Evolutionary conservation across 2,113 vertebrate genomes (phyloP), one percentile per base, ranked within the genome.

Genomic region (Takifugu bimaculatus): DNA sequence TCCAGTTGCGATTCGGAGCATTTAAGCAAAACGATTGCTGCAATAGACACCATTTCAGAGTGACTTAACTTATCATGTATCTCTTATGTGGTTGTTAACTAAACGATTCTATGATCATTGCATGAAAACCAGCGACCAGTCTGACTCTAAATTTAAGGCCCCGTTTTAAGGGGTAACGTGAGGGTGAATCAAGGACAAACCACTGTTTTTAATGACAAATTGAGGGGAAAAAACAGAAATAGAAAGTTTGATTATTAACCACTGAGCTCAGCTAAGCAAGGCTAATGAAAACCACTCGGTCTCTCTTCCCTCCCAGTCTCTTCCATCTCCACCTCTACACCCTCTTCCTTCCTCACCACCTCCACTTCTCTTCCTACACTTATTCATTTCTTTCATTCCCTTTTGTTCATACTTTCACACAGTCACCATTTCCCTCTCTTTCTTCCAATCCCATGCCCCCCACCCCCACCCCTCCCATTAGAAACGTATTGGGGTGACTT

Each of bases 401-500:
- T 14, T 50, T 57, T 53, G 32, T 26, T 26, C 27, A 29, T 50
- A 9, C 45, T 28, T 48, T 53, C 4, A 15, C 13, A 32, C 2
- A 27, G 13, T 29, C 15, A 4, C 12, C 32, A 44, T 32, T 48
- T 42, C 20, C 13, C 47, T 15, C n/a, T 50, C 20, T 32, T 26
- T 59, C 42, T 60, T 48, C 26, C 25, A 26, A 29, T 44, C 26
- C 26, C 42, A 51, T 27, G 25, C 43, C 52, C n/a, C 65, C 65
- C 4, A 67, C 54, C 13, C 55, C 70, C 54, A 57, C 52, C 70
- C 63, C 65, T 57, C 55, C 78, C 61, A 80, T 85, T 87, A 77
- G 78, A 84, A 85, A 85, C 77, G 87, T 88, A 88, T 87, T 87
- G 78, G 83, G 72, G 80, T 80, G 79, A 84, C 83, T 68, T 88